Conservation (phyloP, 2,113 vertebrate species). For the Rhizomys pruinosus region DNA sequence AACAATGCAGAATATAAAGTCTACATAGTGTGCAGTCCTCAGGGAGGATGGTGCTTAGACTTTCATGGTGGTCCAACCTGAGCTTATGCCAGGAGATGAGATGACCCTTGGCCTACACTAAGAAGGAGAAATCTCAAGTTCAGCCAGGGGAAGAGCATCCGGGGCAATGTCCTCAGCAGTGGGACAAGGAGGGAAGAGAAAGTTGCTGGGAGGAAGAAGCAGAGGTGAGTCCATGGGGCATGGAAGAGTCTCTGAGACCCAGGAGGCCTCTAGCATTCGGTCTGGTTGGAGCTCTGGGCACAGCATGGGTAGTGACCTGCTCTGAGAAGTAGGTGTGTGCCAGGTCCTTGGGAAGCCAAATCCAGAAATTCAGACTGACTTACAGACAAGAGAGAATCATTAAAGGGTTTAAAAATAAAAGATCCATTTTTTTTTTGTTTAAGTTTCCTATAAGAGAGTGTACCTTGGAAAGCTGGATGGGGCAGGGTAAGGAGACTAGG, state of each 20-base stretch:
- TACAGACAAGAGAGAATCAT: not conserved
- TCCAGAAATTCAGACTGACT: not conserved
- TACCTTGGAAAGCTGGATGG: not conserved
- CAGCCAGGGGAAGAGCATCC: too few relatives aligned
- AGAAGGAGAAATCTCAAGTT: too few relatives aligned
- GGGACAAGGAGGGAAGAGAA: not conserved
- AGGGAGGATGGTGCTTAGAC: not conserved
- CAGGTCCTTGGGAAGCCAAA: not conserved
- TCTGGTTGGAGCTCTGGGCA: not conserved
- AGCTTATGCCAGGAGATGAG: not conserved
- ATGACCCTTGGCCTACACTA: too few relatives aligned
- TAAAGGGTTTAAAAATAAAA: not conserved
- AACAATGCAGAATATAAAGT: too few relatives aligned
- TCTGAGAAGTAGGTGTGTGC: not conserved
- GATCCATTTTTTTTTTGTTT: not conserved
- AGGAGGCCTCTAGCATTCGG: not conserved
- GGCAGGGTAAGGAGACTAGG: not conserved
- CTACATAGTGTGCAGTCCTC: too few relatives aligned
- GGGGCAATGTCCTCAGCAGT: not conserved
- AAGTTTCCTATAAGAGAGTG: not conserved
- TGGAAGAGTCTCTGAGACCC: accelerated
- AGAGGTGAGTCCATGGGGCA: not conserved
- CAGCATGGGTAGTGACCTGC: accelerated
- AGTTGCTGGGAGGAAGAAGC: not conserved
- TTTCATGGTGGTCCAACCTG: not conserved